These are phyloP conservation scores for Epicauta chinensis DNA, from an alignment of 1,140 invertebrate species.

Conservation along the genomic window DNA sequence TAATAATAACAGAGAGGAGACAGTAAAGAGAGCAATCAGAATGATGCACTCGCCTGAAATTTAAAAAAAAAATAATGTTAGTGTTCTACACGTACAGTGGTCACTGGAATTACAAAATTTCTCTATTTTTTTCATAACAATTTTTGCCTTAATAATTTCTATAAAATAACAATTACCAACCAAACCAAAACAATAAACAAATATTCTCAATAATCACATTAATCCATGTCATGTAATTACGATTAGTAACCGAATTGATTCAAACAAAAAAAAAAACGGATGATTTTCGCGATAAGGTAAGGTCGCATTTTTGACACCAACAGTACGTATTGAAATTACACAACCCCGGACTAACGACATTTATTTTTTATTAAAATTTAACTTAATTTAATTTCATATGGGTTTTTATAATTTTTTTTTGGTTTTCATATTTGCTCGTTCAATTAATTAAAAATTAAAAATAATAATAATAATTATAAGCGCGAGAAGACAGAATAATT, in stretches of 20 bases:
- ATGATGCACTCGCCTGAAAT: conserved; percentile 8
- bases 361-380: conserved; percentile 25
- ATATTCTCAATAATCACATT: conserved; percentile 26
- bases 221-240: conserved; percentile 32
- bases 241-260: conserved; percentile 16
- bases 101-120: conserved; percentile 25
- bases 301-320: conserved; percentile 19
- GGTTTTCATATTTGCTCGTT: conserved; percentile 31
- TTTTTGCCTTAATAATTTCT: background rate
- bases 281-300: conserved; percentile 15
- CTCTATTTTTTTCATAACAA: no score
- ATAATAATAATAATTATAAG: conserved; percentile 14
- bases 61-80: conserved; percentile 15
- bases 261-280: conserved; percentile 16
- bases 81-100: conserved; percentile 20
- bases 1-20: conserved; percentile 17
- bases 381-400: no score
- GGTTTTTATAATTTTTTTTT: conserved; percentile 29
- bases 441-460: conserved; percentile 23
- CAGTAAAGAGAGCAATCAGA: conserved; percentile 10
- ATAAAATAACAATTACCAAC: conserved; percentile 22
- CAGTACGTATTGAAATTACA: conserved; percentile 31
- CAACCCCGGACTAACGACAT: conserved; percentile 35
- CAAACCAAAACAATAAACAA: conserved; percentile 29
- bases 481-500: conserved; percentile 31